Conservation (phyloP, 2,113 vertebrate species). For the Catharus minimus region DNA sequence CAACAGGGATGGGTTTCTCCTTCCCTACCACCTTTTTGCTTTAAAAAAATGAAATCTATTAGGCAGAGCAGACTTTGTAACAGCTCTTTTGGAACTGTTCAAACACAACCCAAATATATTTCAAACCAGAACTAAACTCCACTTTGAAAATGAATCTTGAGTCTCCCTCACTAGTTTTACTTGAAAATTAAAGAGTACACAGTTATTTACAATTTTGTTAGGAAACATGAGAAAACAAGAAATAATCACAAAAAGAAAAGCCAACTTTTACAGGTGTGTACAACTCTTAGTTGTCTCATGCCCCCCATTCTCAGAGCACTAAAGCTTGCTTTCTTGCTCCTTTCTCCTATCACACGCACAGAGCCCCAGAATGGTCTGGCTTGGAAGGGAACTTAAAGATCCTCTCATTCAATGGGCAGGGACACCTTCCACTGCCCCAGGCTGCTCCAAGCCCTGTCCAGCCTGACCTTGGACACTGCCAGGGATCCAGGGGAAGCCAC, state of each 20-base stretch:
- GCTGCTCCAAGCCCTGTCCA: background rate
- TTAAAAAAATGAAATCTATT: background rate
- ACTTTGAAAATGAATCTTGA: background rate
- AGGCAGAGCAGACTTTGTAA: background rate
- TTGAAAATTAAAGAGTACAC: background rate
- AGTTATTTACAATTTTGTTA: background rate
- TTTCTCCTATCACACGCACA: background rate
- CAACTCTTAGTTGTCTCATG: background rate
- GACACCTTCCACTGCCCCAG: background rate
- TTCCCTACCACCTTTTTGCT: background rate
- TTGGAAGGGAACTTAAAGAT: background rate
- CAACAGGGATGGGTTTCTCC: background rate
- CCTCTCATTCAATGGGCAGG: background rate
- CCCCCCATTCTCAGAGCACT: background rate
- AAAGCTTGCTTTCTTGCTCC: background rate
- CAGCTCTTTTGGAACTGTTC: background rate
- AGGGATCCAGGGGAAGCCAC: background rate
- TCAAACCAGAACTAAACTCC: background rate
- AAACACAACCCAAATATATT: background rate
- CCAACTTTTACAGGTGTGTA: background rate
- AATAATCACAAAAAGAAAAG: background rate
- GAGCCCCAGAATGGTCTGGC: background rate
- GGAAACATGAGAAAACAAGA: background rate
- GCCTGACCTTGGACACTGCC: background rate
- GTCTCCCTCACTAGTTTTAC: background rate